Base-by-base conservation (phyloP, 2,888 invertebrate species). In the Drosophila mimica region DNA sequence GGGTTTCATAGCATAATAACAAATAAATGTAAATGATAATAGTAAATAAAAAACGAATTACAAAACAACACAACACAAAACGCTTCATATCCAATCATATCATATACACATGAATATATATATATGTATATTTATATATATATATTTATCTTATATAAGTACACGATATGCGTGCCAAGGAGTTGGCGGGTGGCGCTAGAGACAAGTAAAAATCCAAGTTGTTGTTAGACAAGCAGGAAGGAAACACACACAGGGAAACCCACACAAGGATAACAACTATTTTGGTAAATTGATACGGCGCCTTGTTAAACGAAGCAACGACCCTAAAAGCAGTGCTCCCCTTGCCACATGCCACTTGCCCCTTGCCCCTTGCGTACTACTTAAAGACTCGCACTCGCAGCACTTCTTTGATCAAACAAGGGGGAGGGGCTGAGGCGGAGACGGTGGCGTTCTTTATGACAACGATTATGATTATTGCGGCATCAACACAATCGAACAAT, bases 21-120 rank as follows among this genome's bases (percentile, higher is more conserved):
- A 90, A 85, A 85, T 90, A 85, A 85, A 88, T 85, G 85, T 85
- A 85, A 85, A 85, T 85, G 85, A 85, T 85, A 85, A 85, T 88
- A 80, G 85, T 90, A 85, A 85, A 85, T 85, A 85, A 90, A 85
- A 85, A 90, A 85, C 89, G 90, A 85, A 85, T 85, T 85, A 90
- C 90, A 78, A 85, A 85, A 88, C 75, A 90, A 88, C 90, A 89
- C 74, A 82, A 8, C 51, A 79, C 81, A 89, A 73, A 84, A 74
- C 68, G 69, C 63, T 66, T 72, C 72, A 81, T 79, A 76, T 65
- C 85, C 79, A 81, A 89, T 82, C 76, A 78, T 61, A 71, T 8
- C 63, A 60, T 5, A n/a, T 36, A n/a, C 48, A 46, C 31, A 31
- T 40, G 54, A 20, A 49, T 25, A 31, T 33, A 31, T 17, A 30